Base-by-base conservation (phyloP, 2,113 vertebrate genomes). In the Archilochus colubris region DNA sequence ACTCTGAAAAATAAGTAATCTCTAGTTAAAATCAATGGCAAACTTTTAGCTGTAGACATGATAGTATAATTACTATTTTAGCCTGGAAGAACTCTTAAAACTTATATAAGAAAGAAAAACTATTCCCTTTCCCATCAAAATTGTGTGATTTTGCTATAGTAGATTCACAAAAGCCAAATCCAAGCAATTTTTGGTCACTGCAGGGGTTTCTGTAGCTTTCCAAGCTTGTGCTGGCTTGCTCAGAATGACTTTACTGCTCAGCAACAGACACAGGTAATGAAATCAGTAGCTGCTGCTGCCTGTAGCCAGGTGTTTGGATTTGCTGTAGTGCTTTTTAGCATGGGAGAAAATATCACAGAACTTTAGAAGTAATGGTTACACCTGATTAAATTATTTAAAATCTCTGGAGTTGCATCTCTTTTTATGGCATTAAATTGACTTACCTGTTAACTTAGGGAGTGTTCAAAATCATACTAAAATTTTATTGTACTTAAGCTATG, bases 341-440 rank as follows among this genome's bases (percentile, higher is more conserved):
- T 64, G 81, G 91, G 76, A 89, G 61, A 89, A 92, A 89, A 96
- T 51, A 92, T 74, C 82, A 96, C 54, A 94, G 92, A 95, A 97
- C 93, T 97, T 97, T 20, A 95, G 91, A 94, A 96, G 96, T 81
- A 97, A 96, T 57, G 14, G 96, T 85, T 97, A 96, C 62, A 59
- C 94, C 96, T 97, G 97, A 98, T 97, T 96, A 97, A 98, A 97
- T 97, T 97, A 96, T 96, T 96, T 81, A 91, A 96, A 96, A 86
- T 97, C 96, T 97, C 97, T 66, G 31, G 93, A 97, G 97, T 94
- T 95, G 66, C 92, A 80, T 97, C 96, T 97, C 61, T 62, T 97
- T 97, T 97, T 93, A 97, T 93, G 84, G 75, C 51, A 91, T 94
- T 96, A 95, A 97, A 97, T 91, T 92, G 96, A 90, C 96, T 94